Percentiles rank a stretch among this genome's conserved stretches.
Evolutionary conservation across 1,140 invertebrate species (phyloP).

Genomic region (Pseudomyrmex cubaensis): DNA sequence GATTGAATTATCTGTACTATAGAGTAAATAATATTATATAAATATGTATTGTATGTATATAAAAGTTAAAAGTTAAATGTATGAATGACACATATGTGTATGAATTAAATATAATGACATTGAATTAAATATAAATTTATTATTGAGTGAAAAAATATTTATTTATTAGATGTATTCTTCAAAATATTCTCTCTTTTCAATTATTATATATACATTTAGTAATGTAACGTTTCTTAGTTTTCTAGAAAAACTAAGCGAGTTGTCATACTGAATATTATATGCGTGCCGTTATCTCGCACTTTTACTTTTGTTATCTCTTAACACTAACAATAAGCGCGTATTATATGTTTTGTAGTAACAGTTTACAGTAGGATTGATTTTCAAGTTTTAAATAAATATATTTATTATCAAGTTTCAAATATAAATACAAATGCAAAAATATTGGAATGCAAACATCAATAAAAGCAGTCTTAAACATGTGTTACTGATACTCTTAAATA

Average conservation of each 20-base stretch:
- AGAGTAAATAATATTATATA: constrained; percentile 16
- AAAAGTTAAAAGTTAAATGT: constrained; percentile 22
- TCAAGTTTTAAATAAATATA: neutral
- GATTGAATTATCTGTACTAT: constrained; percentile 43
- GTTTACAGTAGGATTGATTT: constrained; percentile 4
- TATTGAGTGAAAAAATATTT: constrained; percentile 6
- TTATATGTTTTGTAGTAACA: constrained; percentile 5
- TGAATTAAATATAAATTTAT: neutral
- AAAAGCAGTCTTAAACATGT: too few relatives aligned
- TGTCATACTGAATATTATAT: neutral
- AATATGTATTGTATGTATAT: neutral
- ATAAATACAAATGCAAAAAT: too few relatives aligned
- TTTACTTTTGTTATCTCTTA: constrained; percentile 29
- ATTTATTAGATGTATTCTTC: constrained; percentile 20
- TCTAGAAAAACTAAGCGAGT: neutral
- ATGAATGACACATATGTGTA: neutral
- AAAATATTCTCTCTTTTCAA: neutral
- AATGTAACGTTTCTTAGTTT: constrained; percentile 40
- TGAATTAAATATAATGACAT: too few relatives aligned
- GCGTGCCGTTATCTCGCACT: constrained; percentile 4
- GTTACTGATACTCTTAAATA: neutral
- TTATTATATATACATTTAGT: constrained; percentile 8
- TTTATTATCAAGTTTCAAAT: too few relatives aligned
- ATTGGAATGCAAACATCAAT: too few relatives aligned
- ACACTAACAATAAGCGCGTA: constrained; percentile 5